Evolutionary conservation across 2,888 invertebrate species (phyloP), one percentile per base, ranked within the genome.

Genomic region (Tenthredo scrophulariae): DNA sequence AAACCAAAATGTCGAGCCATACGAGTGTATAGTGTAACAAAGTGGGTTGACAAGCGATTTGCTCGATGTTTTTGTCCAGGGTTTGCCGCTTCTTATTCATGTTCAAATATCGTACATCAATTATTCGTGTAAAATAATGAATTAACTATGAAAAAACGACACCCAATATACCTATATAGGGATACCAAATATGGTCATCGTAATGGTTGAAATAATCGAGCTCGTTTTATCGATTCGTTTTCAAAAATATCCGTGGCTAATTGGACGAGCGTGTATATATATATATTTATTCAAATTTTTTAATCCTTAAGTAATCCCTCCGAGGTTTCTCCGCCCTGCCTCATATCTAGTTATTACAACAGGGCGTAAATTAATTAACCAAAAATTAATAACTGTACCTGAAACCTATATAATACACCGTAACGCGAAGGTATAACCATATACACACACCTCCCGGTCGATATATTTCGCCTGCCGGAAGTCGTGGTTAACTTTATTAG

Each of bases 351-450:
- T 40, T n/a, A 5, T 18, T 70, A n/a, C 9, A 3, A 15, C 40
- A 7, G 37, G 18, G 40, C 72, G 33, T 72, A 72, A 72, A 40
- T 72, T 72, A 37, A 72, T 72, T 72, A 18, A 72, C 10, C 72
- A 40, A 72, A 72, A 72, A 37, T 72, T 18, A 72, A 40, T 72
- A 72, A 72, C 40, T 40, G 33, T 9, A 72, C n/a, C 37, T 26
- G 10, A 13, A 26, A 72, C 37, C n/a, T 13, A 62, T 13, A 62
- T 13, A 22, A 15, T 26, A 26, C 10, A 62, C 62, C 22, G 22
- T n/a, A 58, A 22, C 22, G 46, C 58, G 22, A 22, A 58, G 1
- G 18, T 58, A 58, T 58, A 58, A 58, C 58, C 54, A n/a, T 54
- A 54, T n/a, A 62, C 62, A 26, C 26, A 26, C 22, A 13, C 22